Conservation (phyloP, 2,797 vertebrate species). For the Gymnothorax javanicus region DNA sequence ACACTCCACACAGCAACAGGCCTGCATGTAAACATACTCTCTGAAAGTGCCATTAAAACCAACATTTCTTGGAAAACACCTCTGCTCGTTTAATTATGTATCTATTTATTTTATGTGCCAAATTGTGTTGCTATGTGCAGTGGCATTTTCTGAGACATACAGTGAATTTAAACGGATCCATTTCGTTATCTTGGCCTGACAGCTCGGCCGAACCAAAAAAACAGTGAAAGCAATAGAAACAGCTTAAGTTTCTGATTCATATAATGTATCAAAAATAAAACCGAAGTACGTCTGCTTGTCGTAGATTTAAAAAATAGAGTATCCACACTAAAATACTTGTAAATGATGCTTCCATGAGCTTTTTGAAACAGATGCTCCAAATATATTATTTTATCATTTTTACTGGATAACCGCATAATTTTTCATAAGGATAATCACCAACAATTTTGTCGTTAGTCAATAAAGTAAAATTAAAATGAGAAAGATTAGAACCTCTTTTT, state of each 20-base stretch:
- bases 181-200: slow-evolving; percentile 22
- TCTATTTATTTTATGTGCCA: slow-evolving; percentile 69
- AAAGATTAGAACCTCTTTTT: neutral
- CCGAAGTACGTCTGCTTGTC: neutral
- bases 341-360: neutral
- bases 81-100: slow-evolving; percentile 65
- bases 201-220: slow-evolving; percentile 31
- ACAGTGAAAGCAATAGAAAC: neutral
- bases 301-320: neutral
- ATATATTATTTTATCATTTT: no score
- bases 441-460: neutral
- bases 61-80: slow-evolving; percentile 55
- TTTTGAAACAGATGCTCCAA: no score
- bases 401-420: no score
- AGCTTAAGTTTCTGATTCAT: neutral
- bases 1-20: slow-evolving; percentile 28
- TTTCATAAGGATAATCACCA: no score
- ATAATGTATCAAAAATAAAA: neutral
- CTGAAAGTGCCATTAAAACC: slow-evolving; percentile 52
- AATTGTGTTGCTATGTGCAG: slow-evolving; percentile 39
- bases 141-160: neutral
- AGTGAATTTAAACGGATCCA: neutral
- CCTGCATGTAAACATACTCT: slow-evolving; percentile 67
- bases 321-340: neutral
- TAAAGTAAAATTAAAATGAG: no score